These are phyloP conservation scores for Nautilus pompilius DNA, from an alignment of 1,140 invertebrate species.

Conservation along the genomic window DNA sequence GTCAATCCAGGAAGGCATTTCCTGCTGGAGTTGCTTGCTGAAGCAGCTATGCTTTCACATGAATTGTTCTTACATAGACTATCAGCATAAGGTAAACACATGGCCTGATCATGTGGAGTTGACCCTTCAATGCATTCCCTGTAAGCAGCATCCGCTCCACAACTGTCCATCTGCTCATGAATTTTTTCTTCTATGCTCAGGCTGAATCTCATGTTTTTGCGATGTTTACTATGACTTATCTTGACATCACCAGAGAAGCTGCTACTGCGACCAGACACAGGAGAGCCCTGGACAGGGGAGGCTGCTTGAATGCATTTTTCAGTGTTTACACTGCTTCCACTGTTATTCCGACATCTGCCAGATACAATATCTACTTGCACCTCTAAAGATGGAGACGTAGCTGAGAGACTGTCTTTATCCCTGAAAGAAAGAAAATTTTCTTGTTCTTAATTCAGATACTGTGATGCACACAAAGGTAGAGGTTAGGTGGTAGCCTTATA, in stretches of 20 bases:
- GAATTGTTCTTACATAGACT: not conserved
- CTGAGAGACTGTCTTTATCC: conserved; percentile 22
- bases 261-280: conserved; percentile 26
- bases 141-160: not conserved
- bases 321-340: conserved; percentile 5
- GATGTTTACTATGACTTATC: conserved; percentile 5
- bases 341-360: conserved; percentile 13
- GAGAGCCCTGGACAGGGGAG: conserved; percentile 32
- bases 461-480: not conserved
- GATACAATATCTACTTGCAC: conserved; percentile 23
- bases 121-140: not conserved
- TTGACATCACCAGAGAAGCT: conserved; percentile 18
- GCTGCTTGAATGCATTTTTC: conserved; percentile 14
- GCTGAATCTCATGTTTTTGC: not conserved
- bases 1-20: conserved; percentile 24
- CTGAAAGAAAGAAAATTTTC: conserved; percentile 12
- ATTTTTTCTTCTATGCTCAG: not conserved
- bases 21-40: conserved; percentile 13
- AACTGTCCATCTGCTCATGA: conserved; percentile 2
- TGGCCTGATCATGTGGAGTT: not conserved
- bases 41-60: conserved; percentile 2
- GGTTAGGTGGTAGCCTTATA: no score
- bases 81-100: not conserved
- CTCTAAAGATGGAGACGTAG: conserved; percentile 20
- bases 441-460: no score